Evolutionary conservation across 2,113 vertebrate genomes (phyloP).

Genomic region (Pteronura brasiliensis): DNA sequence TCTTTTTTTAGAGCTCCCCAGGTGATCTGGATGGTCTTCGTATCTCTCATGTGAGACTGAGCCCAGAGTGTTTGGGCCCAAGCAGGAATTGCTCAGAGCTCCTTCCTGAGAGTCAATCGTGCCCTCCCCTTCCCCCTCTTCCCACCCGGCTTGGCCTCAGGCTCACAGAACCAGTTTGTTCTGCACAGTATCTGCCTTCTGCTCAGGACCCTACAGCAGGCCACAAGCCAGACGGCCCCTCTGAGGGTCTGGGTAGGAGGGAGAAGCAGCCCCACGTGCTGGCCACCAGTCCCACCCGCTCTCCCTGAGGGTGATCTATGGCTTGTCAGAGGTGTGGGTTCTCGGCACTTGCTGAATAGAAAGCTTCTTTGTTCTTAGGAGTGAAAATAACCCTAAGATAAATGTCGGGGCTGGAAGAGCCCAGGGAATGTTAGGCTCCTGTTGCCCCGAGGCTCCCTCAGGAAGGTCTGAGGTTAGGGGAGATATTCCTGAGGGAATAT

Average conservation of each 20-base stretch:
- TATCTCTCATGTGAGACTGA: background rate
- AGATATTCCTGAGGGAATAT: background rate
- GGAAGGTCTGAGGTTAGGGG: background rate
- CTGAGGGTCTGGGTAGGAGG: background rate
- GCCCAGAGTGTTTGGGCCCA: background rate
- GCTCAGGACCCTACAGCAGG: background rate
- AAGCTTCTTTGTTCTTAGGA: slow-evolving; percentile 72
- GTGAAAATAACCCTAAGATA: slow-evolving; percentile 75
- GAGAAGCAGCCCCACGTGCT: background rate
- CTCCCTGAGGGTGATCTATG: slow-evolving; percentile 61
- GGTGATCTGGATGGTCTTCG: background rate
- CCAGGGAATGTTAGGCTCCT: slow-evolving; percentile 9
- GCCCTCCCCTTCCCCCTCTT: background rate
- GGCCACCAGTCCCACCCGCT: background rate
- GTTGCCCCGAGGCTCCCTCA: background rate
- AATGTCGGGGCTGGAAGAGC: slow-evolving; percentile 62
- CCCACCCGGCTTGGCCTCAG: background rate
- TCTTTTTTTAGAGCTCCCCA: background rate
- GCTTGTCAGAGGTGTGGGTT: slow-evolving; percentile 71
- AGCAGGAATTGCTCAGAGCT: background rate
- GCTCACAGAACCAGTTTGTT: background rate
- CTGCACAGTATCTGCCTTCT: background rate
- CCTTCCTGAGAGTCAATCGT: background rate
- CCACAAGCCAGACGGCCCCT: background rate
- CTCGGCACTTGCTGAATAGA: slow-evolving; percentile 65